Evolutionary conservation across 2,888 invertebrate genomes (phyloP), one percentile per base, ranked within the genome.

Genomic region (Hipparchia sbordonii): DNA sequence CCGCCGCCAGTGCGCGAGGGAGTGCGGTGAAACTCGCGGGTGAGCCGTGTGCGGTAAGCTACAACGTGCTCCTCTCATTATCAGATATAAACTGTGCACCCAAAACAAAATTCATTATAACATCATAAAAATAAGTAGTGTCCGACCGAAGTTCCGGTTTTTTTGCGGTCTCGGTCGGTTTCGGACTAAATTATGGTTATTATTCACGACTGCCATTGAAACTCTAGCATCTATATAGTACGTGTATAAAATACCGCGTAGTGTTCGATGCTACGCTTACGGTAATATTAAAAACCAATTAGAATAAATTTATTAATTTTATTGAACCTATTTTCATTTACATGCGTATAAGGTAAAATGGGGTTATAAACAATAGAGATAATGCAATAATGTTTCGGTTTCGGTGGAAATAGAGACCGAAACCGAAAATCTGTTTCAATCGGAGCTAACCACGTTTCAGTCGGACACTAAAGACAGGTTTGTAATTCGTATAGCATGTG

Each of bases 1-100:
- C 93, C 93, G 89, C 92, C 93, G 93, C 90, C 89, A 91, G 92
- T 91, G 92, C 91, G 90, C 89, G 89, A 86, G 88, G 86, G 81
- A 78, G 90, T 89, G 91, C 88, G 87, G 90, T 88, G 89, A 39
- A 39, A 48, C 48, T 90, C 89, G 89, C 88, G 89, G 89, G 90
- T 88, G 83, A 90, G 91, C 91, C 86, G 87, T 88, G 88, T 39
- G 59, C 57, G 57, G 57, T 88, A 89, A 92, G 91, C 91, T 85
- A 81, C 79, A 76, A 87, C 84, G 93, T 93, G 92, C 92, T 86
- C 88, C 88, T 89, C 87, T 85, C 83, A 85, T 86, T 87, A 88
- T 85, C 85, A 83, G 82, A 85, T 82, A 83, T 82, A 82, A 87
- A 78, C 79, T 82, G 81, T 92, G 92, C 92, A 85, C 89, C 87